A percentile compares a stretch with the other conserved stretches of the same genome.
Evolutionary conservation across 2,113 vertebrate genomes (phyloP).

Genomic region (Formicarius rufipectus): DNA sequence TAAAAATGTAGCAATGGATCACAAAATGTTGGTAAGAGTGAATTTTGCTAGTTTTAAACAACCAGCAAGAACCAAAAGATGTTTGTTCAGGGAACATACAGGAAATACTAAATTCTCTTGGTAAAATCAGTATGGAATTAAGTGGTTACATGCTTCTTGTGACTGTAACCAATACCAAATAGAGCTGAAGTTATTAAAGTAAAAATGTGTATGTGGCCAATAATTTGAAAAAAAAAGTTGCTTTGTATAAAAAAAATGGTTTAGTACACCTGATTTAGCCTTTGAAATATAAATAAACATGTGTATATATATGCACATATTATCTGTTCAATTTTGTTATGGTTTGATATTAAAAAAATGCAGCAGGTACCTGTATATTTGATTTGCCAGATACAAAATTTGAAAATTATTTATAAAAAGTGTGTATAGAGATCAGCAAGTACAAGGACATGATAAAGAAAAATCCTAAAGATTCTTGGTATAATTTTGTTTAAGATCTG

Average conservation of each 20-base stretch:
- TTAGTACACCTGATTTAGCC: not conserved
- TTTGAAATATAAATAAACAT: not conserved
- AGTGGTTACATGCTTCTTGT: not conserved
- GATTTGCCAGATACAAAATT: not conserved
- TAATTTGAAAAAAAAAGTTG: not conserved
- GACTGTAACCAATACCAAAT: not conserved
- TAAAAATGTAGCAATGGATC: not conserved
- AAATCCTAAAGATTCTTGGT: not conserved
- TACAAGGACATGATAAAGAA: not conserved
- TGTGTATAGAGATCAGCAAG: not conserved
- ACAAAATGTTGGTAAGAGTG: not conserved
- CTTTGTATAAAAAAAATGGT: not conserved
- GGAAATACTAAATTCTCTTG: not conserved
- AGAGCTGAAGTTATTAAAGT: not conserved
- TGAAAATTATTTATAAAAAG: not conserved
- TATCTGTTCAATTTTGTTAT: not conserved
- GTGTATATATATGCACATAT: rapidly evolving
- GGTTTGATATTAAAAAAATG: not conserved
- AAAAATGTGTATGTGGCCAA: not conserved
- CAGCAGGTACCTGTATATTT: not conserved
- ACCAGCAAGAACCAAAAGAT: not conserved
- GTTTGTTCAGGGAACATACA: not conserved
- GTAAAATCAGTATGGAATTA: not conserved
- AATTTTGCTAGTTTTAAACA: not conserved
- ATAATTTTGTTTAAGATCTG: not conserved